These are phyloP conservation scores for Mus pahari DNA, from an alignment of 2,113 vertebrate species.

Conservation along the genomic window DNA sequence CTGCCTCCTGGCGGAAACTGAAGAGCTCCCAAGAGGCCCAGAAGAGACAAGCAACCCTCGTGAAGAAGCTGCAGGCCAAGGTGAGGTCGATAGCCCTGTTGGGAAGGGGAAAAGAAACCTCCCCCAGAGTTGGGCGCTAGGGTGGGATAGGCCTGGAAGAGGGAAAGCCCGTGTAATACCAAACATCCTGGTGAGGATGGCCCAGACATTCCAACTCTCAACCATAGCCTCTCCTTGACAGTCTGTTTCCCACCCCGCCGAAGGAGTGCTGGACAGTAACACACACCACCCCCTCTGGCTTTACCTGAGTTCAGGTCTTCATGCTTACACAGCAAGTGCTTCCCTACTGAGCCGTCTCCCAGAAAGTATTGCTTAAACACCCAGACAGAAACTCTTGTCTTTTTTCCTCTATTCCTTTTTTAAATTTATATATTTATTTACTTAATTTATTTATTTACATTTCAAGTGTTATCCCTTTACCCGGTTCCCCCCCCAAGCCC, in stretches of 20 bases:
- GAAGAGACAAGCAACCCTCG: constrained; percentile 89
- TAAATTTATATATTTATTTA: no score
- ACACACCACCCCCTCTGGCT: not conserved
- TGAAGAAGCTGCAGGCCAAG: constrained; percentile 93
- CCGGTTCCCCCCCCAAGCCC: no score
- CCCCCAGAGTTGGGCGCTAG: not conserved
- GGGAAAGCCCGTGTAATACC: not conserved
- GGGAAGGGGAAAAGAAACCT: not conserved
- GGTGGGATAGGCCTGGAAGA: not conserved
- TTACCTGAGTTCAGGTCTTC: not conserved
- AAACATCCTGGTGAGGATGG: not conserved
- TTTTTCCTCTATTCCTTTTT: no score
- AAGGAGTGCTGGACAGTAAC: no score
- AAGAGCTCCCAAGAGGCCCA: constrained; percentile 90
- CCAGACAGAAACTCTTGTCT: not conserved
- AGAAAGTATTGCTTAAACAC: not conserved
- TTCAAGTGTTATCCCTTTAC: no score
- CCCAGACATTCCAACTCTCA: not conserved
- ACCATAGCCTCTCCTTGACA: not conserved
- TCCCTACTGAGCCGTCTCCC: not conserved
- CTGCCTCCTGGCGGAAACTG: constrained; percentile 85
- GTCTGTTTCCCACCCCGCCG: not conserved
- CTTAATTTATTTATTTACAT: no score
- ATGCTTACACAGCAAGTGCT: not conserved
- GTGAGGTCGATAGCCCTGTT: constrained; percentile 76